Evolutionary conservation across 1,140 invertebrate species (phyloP), one percentile per base, ranked within the genome.

Genomic region (Lepidurus apus): DNA sequence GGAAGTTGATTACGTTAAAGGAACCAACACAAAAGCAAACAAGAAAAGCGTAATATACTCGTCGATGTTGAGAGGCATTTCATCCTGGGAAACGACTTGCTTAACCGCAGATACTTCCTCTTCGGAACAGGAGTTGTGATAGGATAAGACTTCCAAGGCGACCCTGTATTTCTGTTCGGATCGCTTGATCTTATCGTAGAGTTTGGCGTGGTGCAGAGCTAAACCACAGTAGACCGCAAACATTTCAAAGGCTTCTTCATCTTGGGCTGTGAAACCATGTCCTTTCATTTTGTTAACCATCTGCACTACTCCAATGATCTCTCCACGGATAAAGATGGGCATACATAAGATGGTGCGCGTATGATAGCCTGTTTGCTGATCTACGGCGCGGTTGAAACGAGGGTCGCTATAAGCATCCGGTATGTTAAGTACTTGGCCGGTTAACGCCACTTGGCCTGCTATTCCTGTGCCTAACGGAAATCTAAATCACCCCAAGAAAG

Each of bases 201-300:
- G 84, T 84, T 93, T 93, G 21, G 93, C 93, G 84, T 95, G 92
- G 84, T 95, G 91, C 43, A 95, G 86, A 8, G 93, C 93, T 8
- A 95, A 85, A 0, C 93, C 93, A 84, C 93, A 95, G 83, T 95
- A 95, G 21, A 93, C 89, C 1, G 93, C 93, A 84, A 95, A 95
- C 74, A 90, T 91, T 84, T 93, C 90, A 86, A 95, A 95, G 1
- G 91, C 90, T 81, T 91, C 90, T 85, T 94, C 92, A 82, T 95
- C 93, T 76, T 91, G 89, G 80, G 85, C 81, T 11, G 88, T 92
- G 83, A 95, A 95, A 9, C 85, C 84, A 34, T 84, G 83, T 3
- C 91, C 91, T 44, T 87, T 85, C 34, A 89, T 85, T 84, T 95
- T 95, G 83, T 95, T 95, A 0, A 95, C 92, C 93, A 95, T 95